Percentiles rank a stretch among this genome's conserved stretches.
These are phyloP conservation scores for Caradrina kadenii DNA, from an alignment of 2,888 invertebrate genomes.

Conservation along the genomic window DNA sequence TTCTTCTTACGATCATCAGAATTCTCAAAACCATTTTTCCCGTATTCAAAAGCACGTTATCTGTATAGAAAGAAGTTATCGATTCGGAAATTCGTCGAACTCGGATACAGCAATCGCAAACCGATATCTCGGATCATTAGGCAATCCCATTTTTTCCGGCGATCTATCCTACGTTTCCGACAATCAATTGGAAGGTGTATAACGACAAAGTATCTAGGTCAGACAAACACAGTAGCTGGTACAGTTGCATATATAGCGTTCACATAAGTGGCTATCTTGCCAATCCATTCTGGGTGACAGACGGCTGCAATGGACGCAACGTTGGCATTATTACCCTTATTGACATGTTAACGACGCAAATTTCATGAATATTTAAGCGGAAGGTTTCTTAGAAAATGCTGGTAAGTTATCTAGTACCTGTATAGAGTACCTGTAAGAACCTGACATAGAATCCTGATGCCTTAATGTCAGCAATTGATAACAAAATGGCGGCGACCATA, in stretches of 20 bases:
- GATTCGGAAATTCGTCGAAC: constrained; percentile 34
- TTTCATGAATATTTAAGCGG: neutral
- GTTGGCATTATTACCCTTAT: constrained; percentile 9
- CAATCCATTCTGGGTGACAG: constrained; percentile 34
- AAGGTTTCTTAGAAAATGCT: constrained; percentile 6
- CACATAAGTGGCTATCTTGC: constrained; percentile 32
- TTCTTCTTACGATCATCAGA: no score
- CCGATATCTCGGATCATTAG: constrained; percentile 38
- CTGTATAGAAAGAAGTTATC: constrained; percentile 17
- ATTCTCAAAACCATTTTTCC: constrained; percentile 5
- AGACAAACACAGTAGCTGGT: constrained; percentile 32
- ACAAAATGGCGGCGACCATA: neutral
- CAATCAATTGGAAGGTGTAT: constrained; percentile 19
- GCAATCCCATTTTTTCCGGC: constrained; percentile 32
- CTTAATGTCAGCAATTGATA: no score
- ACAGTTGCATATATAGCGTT: constrained; percentile 25
- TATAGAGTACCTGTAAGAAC: no score
- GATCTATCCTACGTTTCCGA: constrained; percentile 21
- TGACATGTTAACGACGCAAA: constrained; percentile 5
- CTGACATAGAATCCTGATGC: no score
- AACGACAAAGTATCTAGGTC: constrained; percentile 25
- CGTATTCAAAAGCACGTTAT: constrained; percentile 25
- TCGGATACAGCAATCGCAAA: constrained; percentile 42
- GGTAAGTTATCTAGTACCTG: no score
- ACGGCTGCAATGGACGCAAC: constrained; percentile 40